Evolutionary conservation across 1,140 invertebrate species (phyloP).

Genomic region (Amyelois transitella): DNA sequence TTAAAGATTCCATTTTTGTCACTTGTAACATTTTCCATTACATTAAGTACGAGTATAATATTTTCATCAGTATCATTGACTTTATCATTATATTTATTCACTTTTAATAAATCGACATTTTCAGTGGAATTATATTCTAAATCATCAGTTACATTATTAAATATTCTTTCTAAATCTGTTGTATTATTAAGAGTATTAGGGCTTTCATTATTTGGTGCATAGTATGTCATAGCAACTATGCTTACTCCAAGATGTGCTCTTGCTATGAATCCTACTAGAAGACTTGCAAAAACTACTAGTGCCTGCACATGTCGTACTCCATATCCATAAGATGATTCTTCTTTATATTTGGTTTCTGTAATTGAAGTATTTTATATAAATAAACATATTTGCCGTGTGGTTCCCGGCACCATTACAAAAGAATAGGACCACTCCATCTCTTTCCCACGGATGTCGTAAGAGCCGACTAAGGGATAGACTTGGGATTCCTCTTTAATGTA

Average conservation of each 20-base stretch:
- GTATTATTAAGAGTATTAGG: neutral
- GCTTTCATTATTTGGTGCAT: neutral
- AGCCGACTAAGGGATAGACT: too few species aligned
- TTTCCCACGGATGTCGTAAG: too few species aligned
- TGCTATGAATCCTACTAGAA: conserved; percentile 76
- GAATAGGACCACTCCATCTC: too few species aligned
- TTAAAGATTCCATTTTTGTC: neutral
- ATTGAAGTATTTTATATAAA: conserved; percentile 15
- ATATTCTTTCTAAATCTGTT: neutral
- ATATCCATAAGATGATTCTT: conserved; percentile 15
- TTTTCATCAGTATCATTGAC: neutral
- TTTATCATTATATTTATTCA: neutral
- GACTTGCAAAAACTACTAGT: conserved; percentile 75
- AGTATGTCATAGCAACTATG: conserved; percentile 78
- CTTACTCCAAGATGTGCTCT: conserved; percentile 78
- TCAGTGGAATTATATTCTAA: neutral
- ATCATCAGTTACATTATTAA: neutral
- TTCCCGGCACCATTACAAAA: too few species aligned
- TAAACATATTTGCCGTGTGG: too few species aligned
- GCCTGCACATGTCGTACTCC: conserved; percentile 78
- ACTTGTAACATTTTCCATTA: neutral
- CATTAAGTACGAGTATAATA: neutral
- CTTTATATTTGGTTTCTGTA: neutral
- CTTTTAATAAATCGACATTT: neutral
- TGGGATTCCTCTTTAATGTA: too few species aligned